These are phyloP conservation scores for Henicopernis longicauda DNA, from an alignment of 2,113 vertebrate genomes.

Conservation along the genomic window DNA sequence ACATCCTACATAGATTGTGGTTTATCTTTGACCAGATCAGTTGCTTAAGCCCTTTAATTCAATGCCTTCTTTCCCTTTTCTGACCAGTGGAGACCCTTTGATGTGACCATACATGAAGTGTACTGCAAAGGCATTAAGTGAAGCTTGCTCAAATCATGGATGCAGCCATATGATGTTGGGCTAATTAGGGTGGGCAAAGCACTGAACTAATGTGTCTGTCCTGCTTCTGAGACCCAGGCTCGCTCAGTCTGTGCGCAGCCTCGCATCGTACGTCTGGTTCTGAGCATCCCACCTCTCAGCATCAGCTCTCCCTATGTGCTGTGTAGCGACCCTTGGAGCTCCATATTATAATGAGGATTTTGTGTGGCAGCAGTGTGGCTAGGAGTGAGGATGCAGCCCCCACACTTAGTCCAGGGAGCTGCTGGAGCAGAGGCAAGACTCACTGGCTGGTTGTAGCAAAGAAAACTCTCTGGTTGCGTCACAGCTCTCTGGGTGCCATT, in stretches of 20 bases:
- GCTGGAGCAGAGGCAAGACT: background rate
- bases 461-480: background rate
- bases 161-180: background rate
- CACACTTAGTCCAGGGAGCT: background rate
- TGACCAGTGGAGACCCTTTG: background rate
- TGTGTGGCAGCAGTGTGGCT: background rate
- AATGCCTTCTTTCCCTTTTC: background rate
- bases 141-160: background rate
- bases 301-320: background rate
- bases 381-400: background rate
- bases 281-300: background rate
- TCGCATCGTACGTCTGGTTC: accelerated
- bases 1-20: background rate
- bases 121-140: background rate
- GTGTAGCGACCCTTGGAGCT: background rate
- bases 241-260: background rate
- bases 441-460: background rate
- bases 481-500: background rate
- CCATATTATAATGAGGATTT: background rate
- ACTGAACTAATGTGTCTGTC: background rate
- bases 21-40: background rate
- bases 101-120: background rate
- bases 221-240: background rate
- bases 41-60: background rate
- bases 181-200: background rate